Evolutionary conservation across 2,888 invertebrate genomes (phyloP), one percentile per base, ranked within the genome.

Genomic region (Agriopis marginaria): DNA sequence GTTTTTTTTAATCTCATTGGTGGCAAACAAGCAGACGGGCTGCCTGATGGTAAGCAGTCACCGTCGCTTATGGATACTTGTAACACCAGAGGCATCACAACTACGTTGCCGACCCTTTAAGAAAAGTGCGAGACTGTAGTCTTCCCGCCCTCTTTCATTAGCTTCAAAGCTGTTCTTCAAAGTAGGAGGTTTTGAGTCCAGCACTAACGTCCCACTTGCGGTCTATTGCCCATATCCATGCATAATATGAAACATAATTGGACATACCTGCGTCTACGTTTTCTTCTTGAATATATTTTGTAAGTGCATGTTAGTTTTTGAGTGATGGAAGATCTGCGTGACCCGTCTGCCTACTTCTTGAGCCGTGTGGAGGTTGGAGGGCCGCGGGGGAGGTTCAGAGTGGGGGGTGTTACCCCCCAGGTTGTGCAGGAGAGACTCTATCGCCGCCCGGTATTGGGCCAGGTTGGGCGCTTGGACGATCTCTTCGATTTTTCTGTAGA

Each of bases 221-320:
- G 5, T 32, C 32, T 32, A 32, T 45, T 45, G 10, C 0, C 45
- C 12, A 8, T 8, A 44, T 10, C 11, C 10, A 1, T 45, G 45
- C 11, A 45, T 11, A 45, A 10, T 5, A 45, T 11, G 45, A 14
- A 51, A 51, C 11, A 51, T 51, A 14, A 51, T 9, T 50, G 2
- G 32, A 44, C 12, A 23, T 12, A 39, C 42, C 14, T 14, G 40
- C 10, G 39, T 72, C 74, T 93, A 94, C 39, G 93, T 89, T 80
- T 94, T 94, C 85, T 94, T 94, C 75, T 94, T 94, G 71, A 94
- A 94, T 79, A 94, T 94, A 71, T 89, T 94, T 68, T 88, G 94
- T 53, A 94, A 72, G 73, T 94, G 92, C 82, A 94, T 94, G 62
- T 93, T 93, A 0, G 86, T 86, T 71, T 94, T 94, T 55, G 92